Percentiles rank a stretch among this genome's conserved stretches.
phyloP scores from a whole-genome alignment of 2,888 invertebrate species.

The Caenorhabditis doughertyi region DNA sequence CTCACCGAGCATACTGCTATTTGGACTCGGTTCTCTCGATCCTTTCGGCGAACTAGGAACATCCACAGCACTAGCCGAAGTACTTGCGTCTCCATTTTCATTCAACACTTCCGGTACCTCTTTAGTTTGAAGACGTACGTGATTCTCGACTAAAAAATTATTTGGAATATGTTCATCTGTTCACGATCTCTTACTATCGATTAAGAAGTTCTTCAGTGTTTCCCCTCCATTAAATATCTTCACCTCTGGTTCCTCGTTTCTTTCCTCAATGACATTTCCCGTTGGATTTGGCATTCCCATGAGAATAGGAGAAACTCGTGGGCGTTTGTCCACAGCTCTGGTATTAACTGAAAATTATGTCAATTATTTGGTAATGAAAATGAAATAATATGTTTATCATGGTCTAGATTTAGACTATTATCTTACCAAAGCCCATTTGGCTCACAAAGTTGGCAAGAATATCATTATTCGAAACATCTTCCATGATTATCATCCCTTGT shows the following conservation, averaged over 20 bases:
- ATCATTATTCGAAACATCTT: conserved; percentile 23
- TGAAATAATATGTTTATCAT: background rate
- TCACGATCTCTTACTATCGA: conserved; percentile 12
- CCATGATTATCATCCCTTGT: background rate
- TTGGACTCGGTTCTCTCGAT: conserved; percentile 40
- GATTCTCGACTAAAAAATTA: conserved; percentile 11
- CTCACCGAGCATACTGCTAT: conserved; percentile 23
- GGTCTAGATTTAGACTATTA: background rate
- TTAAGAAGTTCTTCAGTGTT: conserved; percentile 13
- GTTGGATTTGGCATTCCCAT: background rate
- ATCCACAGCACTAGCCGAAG: conserved; percentile 11
- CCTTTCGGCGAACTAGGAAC: conserved; percentile 13
- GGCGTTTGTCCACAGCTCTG: conserved; percentile 13
- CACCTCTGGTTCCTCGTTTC: conserved; percentile 7
- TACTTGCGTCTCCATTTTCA: conserved; percentile 23
- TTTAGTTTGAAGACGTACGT: background rate
- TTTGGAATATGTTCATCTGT: background rate
- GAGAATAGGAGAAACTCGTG: conserved; percentile 5
- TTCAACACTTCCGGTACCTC: background rate
- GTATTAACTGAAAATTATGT: conserved; percentile 14
- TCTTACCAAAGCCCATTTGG: background rate
- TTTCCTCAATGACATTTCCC: background rate
- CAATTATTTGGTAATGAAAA: background rate
- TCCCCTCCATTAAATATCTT: conserved; percentile 12
- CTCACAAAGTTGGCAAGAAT: conserved; percentile 33